Base-by-base conservation (phyloP, 2,113 vertebrate species). In the Neogobius melanostomus region DNA sequence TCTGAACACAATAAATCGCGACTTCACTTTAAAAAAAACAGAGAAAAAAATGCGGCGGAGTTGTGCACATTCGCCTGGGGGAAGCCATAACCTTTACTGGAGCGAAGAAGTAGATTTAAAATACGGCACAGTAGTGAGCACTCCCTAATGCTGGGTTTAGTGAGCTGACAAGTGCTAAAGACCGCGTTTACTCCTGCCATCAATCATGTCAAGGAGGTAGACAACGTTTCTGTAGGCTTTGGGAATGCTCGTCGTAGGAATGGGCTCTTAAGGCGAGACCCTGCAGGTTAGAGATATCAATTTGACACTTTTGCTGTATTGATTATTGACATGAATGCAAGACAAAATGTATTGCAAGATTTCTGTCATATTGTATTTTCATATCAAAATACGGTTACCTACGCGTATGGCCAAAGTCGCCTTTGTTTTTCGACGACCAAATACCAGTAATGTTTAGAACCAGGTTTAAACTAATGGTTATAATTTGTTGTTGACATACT, bases 1-100 rank as follows among this genome's bases (percentile, higher is more conserved):
- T 43, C 45, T 10, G 43, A 8, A 56, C 53, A 64, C 60, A 62
- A 62, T 64, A 64, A 64, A 64, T 64, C 16, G 45, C 11, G 45
- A 48, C 45, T 46, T 46, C 43, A 11, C 61, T 63, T 63, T 11
- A 63, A 46, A 36, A 36, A 46, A 36, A 36, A 36, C 1, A 36
- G 28, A 36, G 28, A 36, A 36, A 36, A 36, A 64, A 64, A 64
- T 64, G n/a, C 21, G 16, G 44, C 16, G 5, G 44, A 64, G 62
- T 47, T 11, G 43, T 45, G 61, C 15, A n/a, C 61, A 46, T 43
- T 64, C 16, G 62, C 62, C 62, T 64, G 4, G 46, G 46, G 62
- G 45, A 64, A 64, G 62, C 16, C 46, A 64, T 64, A 64, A 64
- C 62, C 62, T 64, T 64, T 48, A 64, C 62, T 48, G 62, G 21